These are phyloP conservation scores for Benitochromis conjunctus DNA, from an alignment of 2,113 vertebrate species.

Conservation along the genomic window DNA sequence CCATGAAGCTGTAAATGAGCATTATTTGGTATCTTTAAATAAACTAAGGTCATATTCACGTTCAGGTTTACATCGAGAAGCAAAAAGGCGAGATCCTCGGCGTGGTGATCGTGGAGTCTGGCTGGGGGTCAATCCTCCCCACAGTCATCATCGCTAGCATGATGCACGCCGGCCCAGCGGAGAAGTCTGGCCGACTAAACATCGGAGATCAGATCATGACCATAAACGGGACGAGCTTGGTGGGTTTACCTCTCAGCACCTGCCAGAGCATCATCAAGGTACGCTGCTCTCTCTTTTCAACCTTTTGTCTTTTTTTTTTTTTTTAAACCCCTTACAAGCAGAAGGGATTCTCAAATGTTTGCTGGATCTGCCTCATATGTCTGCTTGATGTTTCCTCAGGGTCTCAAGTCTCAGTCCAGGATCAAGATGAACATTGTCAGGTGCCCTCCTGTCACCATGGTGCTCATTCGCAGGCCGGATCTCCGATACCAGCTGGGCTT, in stretches of 20 bases:
- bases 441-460: constrained; percentile 95
- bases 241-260: constrained; percentile 92
- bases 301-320: background rate
- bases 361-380: background rate
- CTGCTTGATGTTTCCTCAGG: constrained; percentile 66
- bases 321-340: background rate
- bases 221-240: constrained; percentile 93
- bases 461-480: constrained; percentile 92
- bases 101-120: constrained; percentile 95
- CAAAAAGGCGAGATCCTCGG: constrained; percentile 96
- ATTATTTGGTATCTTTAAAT: background rate
- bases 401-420: constrained; percentile 91
- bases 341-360: background rate
- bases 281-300: background rate
- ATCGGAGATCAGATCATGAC: constrained; percentile 99
- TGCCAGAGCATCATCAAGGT: constrained; percentile 99
- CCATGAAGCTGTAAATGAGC: background rate
- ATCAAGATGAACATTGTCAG: constrained; percentile 96
- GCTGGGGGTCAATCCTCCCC: constrained; percentile 97
- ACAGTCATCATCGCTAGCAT: constrained; percentile 98
- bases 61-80: constrained; percentile 95
- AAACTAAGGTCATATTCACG: background rate
- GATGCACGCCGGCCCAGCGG: constrained; percentile 94
- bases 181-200: constrained; percentile 92
- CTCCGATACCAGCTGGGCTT: constrained; percentile 96